A percentile compares a stretch with the other conserved stretches of the same genome.
Conservation (phyloP, 2,797 vertebrate genomes). For the Xenops minutus region DNA sequence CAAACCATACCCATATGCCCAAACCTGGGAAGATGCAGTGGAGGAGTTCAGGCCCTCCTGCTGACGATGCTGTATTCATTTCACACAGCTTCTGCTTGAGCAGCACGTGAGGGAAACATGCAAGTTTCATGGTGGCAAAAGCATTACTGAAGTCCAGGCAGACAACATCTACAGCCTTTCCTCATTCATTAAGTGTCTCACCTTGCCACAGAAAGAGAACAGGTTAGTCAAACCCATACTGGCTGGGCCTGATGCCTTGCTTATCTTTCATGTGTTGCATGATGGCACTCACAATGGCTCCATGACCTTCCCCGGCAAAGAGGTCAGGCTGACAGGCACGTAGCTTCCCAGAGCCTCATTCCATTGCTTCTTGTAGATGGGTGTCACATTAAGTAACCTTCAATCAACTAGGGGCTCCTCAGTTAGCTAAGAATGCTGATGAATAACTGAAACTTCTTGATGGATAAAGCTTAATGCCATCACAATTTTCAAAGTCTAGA, state of each 20-base stretch:
- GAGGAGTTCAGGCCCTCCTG: neutral
- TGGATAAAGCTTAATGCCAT: neutral
- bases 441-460: neutral
- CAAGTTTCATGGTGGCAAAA: neutral
- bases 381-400: neutral
- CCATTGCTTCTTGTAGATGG: neutral
- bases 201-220: neutral
- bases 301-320: neutral
- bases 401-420: neutral
- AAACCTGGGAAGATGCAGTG: neutral
- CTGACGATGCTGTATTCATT: neutral
- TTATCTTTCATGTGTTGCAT: neutral
- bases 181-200: neutral
- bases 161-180: neutral
- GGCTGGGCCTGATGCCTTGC: neutral
- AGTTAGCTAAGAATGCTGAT: neutral
- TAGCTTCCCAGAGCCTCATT: neutral
- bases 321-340: neutral
- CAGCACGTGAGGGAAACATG: neutral
- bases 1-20: neutral
- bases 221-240: neutral
- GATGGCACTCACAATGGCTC: neutral
- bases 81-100: neutral
- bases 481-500: neutral
- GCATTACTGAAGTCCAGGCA: neutral